phyloP scores from a whole-genome alignment of 1,140 invertebrate genomes.

The Diuraphis noxia region DNA sequence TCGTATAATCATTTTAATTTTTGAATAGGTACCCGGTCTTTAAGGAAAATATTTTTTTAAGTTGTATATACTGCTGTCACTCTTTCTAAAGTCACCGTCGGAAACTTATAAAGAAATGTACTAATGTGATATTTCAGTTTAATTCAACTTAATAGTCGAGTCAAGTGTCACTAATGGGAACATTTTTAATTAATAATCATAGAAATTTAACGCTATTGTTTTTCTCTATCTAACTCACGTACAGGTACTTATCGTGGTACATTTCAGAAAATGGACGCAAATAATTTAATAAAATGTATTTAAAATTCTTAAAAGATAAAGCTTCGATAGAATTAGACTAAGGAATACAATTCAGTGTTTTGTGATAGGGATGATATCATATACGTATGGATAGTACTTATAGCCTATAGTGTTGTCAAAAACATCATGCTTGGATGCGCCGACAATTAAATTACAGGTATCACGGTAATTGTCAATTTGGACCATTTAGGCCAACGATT shows the following conservation, averaged over 20 bases:
- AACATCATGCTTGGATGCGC: not conserved
- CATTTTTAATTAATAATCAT: not conserved
- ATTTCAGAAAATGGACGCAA: not conserved
- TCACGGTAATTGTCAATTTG: conserved; percentile 44
- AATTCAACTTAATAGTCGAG: not conserved
- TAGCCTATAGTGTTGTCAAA: not conserved
- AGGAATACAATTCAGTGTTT: not conserved
- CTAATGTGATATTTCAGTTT: not conserved
- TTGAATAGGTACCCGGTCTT: not conserved
- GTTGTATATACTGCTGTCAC: not conserved
- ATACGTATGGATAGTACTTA: not conserved
- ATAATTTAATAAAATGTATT: not conserved
- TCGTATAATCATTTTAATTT: not conserved
- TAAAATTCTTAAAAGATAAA: not conserved
- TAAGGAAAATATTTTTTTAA: not conserved
- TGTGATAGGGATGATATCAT: not conserved
- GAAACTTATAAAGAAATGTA: not conserved
- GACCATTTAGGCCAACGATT: not conserved
- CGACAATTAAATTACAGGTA: conserved; percentile 48
- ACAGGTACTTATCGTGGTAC: not conserved
- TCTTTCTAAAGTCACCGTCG: too few species aligned
- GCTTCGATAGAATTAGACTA: not conserved
- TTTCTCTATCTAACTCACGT: not conserved
- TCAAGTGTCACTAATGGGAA: not conserved
- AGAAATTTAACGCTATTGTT: not conserved